Percentiles rank a stretch among this genome's conserved stretches.
phyloP scores from a whole-genome alignment of 2,113 vertebrate genomes.

The Trematomus loennbergii region DNA sequence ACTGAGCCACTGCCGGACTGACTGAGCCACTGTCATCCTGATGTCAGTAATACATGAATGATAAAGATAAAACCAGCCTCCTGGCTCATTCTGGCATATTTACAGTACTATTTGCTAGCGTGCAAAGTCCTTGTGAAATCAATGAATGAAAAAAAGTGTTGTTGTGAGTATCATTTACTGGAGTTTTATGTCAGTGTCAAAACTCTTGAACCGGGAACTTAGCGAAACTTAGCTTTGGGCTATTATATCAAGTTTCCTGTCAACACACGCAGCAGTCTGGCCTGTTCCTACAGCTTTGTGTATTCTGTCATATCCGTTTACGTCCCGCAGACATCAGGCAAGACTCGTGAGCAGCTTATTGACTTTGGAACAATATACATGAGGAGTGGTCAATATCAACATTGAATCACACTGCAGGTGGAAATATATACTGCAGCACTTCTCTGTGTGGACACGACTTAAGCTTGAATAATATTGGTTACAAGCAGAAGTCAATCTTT shows the following conservation, averaged over 20 bases:
- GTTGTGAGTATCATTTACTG: neutral
- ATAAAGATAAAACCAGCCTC: too few relatives aligned
- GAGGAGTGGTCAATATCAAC: constrained; percentile 35
- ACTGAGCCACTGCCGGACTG: too few relatives aligned
- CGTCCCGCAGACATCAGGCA: neutral
- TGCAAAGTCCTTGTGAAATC: neutral
- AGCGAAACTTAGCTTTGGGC: neutral
- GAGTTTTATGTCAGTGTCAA: neutral
- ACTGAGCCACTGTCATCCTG: neutral
- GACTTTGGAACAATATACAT: constrained; percentile 21
- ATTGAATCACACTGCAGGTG: neutral
- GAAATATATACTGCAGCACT: neutral
- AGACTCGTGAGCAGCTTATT: constrained; percentile 11
- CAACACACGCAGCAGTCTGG: neutral
- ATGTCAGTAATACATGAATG: neutral
- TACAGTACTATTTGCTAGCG: too few relatives aligned
- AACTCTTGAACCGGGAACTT: neutral
- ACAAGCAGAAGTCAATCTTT: neutral
- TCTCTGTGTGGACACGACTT: neutral
- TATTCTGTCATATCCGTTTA: constrained; percentile 2
- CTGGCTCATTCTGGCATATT: too few relatives aligned
- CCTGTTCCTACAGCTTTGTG: constrained; percentile 3
- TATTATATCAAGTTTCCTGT: neutral
- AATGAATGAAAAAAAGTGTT: neutral
- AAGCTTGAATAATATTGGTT: too few relatives aligned